Percentiles rank a stretch among this genome's conserved stretches.
Conservation (phyloP, 2,888 invertebrate genomes). For the Catocala sponsa region DNA sequence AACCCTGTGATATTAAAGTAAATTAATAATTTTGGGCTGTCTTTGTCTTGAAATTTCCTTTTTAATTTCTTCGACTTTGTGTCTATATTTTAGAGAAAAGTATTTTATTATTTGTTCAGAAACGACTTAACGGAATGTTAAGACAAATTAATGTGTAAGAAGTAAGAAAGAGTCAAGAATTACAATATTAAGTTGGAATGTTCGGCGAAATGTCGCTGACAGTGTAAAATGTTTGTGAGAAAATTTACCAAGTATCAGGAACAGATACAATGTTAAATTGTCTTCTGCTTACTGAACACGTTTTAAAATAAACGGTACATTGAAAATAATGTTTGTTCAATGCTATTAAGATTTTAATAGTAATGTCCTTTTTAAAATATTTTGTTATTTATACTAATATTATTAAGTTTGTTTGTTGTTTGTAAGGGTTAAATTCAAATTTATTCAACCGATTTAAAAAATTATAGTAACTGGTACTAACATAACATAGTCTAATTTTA, state of each 20-base stretch:
- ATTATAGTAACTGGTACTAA: too few relatives aligned
- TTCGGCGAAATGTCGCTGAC: slow-evolving; percentile 8
- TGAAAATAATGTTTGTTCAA: background rate
- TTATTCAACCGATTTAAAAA: too few relatives aligned
- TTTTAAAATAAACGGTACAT: background rate
- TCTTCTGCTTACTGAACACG: background rate
- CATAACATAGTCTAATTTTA: too few relatives aligned
- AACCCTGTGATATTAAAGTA: background rate
- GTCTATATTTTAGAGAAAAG: too few relatives aligned
- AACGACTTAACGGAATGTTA: slow-evolving; percentile 11
- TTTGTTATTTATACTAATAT: too few relatives aligned
- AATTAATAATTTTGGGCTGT: background rate
- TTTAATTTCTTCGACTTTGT: too few relatives aligned
- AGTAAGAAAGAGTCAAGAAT: background rate
- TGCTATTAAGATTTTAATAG: slow-evolving; percentile 4
- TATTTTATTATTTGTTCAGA: background rate
- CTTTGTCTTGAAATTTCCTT: background rate
- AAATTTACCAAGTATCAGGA: slow-evolving; percentile 8
- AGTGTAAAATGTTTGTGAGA: slow-evolving; percentile 6
- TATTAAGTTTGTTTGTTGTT: too few relatives aligned
- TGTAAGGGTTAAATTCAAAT: too few relatives aligned
- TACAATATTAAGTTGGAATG: slow-evolving; percentile 10
- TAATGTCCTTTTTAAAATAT: too few relatives aligned
- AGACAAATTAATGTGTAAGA: background rate
- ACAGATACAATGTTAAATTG: slow-evolving; percentile 14